A percentile compares a stretch with the other conserved stretches of the same genome.
phyloP scores from a whole-genome alignment of 1,140 invertebrate species.

The Aphelenchoides avenae region DNA sequence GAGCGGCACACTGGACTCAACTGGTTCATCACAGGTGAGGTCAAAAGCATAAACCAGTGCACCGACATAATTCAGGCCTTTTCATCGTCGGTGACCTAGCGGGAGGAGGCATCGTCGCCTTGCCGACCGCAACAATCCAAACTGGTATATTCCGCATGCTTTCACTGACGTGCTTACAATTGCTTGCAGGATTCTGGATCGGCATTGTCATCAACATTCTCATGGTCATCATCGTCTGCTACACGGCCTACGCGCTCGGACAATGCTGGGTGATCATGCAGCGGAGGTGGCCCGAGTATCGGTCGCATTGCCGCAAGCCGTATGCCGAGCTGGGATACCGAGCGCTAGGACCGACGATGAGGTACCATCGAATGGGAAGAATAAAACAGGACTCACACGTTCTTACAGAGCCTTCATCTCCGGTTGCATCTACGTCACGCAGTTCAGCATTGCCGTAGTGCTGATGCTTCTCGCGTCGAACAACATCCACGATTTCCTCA shows the following conservation, averaged over 20 bases:
- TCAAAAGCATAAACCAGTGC: too few species aligned
- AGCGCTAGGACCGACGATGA: constrained; percentile 66
- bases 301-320: constrained; percentile 66
- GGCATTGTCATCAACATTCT: background rate
- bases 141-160: constrained; percentile 63
- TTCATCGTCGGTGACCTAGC: constrained; percentile 73
- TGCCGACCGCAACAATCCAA: constrained; percentile 68
- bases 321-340: constrained; percentile 69
- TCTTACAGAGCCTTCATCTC: constrained; percentile 62
- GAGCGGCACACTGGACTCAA: background rate
- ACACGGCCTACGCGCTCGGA: constrained; percentile 65
- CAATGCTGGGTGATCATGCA: constrained; percentile 72
- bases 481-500: constrained; percentile 63
- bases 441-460: constrained; percentile 70
- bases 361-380: constrained; percentile 60
- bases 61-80: too few species aligned
- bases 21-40: background rate
- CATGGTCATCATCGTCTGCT: background rate
- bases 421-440: constrained; percentile 65
- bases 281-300: constrained; percentile 66
- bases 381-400: background rate
- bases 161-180: constrained; percentile 2
- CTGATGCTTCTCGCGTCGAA: constrained; percentile 70
- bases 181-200: background rate
- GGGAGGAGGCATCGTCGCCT: constrained; percentile 70